Base-by-base conservation (phyloP, 2,888 invertebrate genomes). In the Scotopteryx bipunctaria region DNA sequence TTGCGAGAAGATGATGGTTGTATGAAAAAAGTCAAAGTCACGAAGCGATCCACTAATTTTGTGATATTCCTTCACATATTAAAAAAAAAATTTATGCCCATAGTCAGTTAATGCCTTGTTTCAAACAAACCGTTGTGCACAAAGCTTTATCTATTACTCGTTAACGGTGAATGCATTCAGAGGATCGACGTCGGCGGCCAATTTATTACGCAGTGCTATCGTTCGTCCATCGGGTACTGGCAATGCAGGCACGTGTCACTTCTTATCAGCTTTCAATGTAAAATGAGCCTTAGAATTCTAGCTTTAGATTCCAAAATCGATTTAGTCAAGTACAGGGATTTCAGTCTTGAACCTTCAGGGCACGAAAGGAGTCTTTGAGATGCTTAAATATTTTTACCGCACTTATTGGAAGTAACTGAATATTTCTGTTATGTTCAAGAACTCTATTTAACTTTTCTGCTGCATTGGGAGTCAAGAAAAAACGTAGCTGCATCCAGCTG, bases 151-250 rank as follows among this genome's bases (percentile, higher is more conserved):
- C 70, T 71, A 75, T 75, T 73, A 71, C 72, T 74, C 66, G 74
- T 72, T 84, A 85, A 83, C 84, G 80, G 83, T 81, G 69, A 68
- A 69, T 73, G 71, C 73, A 73, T 77, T 76, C 67, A 71, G 76
- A 76, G 71, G 73, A 68, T 71, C 69, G 69, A 69, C 70, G 75
- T 80, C 75, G 68, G 71, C 73, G 71, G 77, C 75, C 80, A 82
- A 83, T 86, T 86, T 86, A 85, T 87, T 82, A 82, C 69, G 71
- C 71, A 67, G 71, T 68, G 56, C 70, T 83, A 83, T 83, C 81
- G 70, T 50, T 59, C 64, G 65, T 71, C 70, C 74, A 83, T 85
- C 83, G 73, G n/a, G 46, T 67, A 64, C 70, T 68, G 64, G 54
- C 54, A 53, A 50, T 57, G 51, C 42, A 13, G 38, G 50, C 23